Percentiles rank a stretch among this genome's conserved stretches.
Conservation (phyloP, 1,140 invertebrate genomes). For the Panagrolaimus sp. region DNA sequence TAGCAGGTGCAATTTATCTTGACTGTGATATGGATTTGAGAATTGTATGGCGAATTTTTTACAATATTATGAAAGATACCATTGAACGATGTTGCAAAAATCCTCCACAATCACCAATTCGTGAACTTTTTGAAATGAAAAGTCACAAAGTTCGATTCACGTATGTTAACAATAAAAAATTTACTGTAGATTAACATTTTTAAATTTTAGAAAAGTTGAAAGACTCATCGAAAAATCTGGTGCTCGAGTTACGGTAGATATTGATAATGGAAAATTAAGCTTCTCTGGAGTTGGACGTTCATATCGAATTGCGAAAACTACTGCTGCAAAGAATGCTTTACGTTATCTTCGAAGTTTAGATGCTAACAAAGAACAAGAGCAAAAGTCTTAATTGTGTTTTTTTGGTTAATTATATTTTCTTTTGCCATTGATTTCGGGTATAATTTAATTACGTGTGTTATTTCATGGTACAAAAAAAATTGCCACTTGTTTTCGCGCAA, state of each 20-base stretch:
- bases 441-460: too few relatives aligned
- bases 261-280: slow-evolving; percentile 81
- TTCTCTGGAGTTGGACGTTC: slow-evolving; percentile 95
- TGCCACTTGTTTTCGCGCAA: background rate
- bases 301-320: slow-evolving; percentile 96
- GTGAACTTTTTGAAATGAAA: slow-evolving; percentile 88
- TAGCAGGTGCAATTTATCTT: slow-evolving; percentile 92
- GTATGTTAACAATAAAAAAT: slow-evolving; percentile 61
- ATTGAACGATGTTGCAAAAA: slow-evolving; percentile 88
- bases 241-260: slow-evolving; percentile 81
- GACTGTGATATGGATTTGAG: slow-evolving; percentile 89
- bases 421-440: too few relatives aligned
- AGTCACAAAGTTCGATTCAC: slow-evolving; percentile 96
- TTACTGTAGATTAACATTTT: slow-evolving; percentile 9
- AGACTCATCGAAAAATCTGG: slow-evolving; percentile 69
- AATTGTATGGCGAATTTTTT: slow-evolving; percentile 91
- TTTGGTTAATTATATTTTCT: too few relatives aligned
- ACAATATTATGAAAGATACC: slow-evolving; percentile 85
- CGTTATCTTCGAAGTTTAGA: slow-evolving; percentile 35
- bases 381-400: too few relatives aligned
- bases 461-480: too few relatives aligned
- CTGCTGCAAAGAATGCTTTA: slow-evolving; percentile 91
- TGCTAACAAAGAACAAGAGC: background rate
- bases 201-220: slow-evolving; percentile 73
- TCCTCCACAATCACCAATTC: slow-evolving; percentile 94